Evolutionary conservation across 1,140 invertebrate genomes (phyloP).

Genomic region (Lerema accius): DNA sequence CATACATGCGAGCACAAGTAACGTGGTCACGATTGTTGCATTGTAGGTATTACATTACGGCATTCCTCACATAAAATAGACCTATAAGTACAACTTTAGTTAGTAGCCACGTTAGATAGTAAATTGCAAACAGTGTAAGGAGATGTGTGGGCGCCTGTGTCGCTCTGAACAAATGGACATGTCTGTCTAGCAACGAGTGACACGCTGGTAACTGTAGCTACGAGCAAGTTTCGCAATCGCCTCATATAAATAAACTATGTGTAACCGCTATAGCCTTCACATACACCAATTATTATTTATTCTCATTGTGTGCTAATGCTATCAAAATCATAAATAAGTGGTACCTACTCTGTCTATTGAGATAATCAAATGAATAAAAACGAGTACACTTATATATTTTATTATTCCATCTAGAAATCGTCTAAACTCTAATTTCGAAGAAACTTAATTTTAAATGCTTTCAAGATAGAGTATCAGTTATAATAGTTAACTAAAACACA

Average conservation of each 20-base stretch:
- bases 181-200: conserved; percentile 9
- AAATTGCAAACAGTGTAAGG: neutral
- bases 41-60: too few species aligned
- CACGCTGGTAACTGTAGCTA: conserved; percentile 3
- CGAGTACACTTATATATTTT: too few species aligned
- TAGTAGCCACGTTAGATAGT: neutral
- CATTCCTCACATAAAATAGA: neutral
- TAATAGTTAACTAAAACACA: too few species aligned
- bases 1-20: too few species aligned
- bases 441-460: too few species aligned
- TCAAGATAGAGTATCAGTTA: too few species aligned
- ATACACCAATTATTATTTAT: neutral
- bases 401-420: too few species aligned
- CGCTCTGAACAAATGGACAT: conserved; percentile 8
- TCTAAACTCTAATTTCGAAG: too few species aligned
- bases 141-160: conserved; percentile 7
- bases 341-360: too few species aligned
- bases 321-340: conserved; percentile 7
- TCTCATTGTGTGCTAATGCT: neutral
- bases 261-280: conserved; percentile 3
- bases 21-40: too few species aligned
- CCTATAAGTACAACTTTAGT: neutral
- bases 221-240: conserved; percentile 5
- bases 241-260: conserved; percentile 1
- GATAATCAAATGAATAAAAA: too few species aligned